These are phyloP conservation scores for Oreochromis tanganicae DNA, from an alignment of 2,113 vertebrate genomes.

Conservation along the genomic window DNA sequence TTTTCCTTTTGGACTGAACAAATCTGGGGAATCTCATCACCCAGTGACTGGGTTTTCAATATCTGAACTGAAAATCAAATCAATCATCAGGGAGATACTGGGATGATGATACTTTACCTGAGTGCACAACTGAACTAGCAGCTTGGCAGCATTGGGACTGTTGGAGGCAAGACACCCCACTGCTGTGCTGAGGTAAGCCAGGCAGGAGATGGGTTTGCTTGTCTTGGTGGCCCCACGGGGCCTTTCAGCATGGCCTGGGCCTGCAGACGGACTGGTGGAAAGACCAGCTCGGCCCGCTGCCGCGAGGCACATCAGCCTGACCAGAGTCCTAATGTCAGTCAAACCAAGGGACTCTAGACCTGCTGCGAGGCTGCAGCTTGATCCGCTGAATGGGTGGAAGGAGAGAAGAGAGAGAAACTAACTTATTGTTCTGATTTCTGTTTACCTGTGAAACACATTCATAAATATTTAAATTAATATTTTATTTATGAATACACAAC, in stretches of 20 bases:
- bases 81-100: background rate
- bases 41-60: background rate
- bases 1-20: background rate
- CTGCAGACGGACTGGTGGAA: constrained; percentile 77
- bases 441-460: background rate
- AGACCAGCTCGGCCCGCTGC: constrained; percentile 93
- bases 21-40: background rate
- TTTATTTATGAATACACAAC: background rate
- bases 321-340: constrained; percentile 93
- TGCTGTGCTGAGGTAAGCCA: constrained; percentile 95
- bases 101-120: constrained; percentile 72
- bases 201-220: constrained; percentile 93
- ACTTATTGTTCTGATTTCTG: background rate
- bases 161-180: constrained; percentile 96
- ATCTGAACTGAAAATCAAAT: background rate
- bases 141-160: constrained; percentile 89
- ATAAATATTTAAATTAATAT: background rate
- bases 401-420: background rate
- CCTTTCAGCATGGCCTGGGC: constrained; percentile 71
- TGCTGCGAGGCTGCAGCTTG: constrained; percentile 95
- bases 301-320: constrained; percentile 94
- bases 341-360: constrained; percentile 94
- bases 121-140: constrained; percentile 93
- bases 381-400: constrained; percentile 76
- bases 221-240: constrained; percentile 83